These are phyloP conservation scores for Aphelinus atriplicis DNA, from an alignment of 1,140 invertebrate genomes.

Conservation along the genomic window DNA sequence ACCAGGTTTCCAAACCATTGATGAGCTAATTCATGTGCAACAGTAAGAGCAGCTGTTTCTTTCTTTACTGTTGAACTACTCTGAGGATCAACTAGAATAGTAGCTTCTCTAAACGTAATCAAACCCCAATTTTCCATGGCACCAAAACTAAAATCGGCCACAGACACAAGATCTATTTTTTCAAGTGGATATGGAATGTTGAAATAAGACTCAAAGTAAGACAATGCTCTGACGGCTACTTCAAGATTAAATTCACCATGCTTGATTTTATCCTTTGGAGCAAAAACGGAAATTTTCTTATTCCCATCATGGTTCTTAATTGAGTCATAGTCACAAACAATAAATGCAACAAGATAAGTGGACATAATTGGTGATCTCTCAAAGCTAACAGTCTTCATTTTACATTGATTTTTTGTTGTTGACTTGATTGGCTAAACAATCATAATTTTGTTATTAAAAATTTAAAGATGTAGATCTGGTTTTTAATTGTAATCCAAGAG, in stretches of 20 bases:
- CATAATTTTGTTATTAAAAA: slow-evolving; percentile 13
- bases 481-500: background rate
- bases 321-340: slow-evolving; percentile 94
- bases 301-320: slow-evolving; percentile 84
- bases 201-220: slow-evolving; percentile 95
- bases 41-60: slow-evolving; percentile 87
- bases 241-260: slow-evolving; percentile 92
- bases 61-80: slow-evolving; percentile 85
- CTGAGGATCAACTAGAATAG: slow-evolving; percentile 80
- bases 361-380: slow-evolving; percentile 94
- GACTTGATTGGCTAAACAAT: slow-evolving; percentile 95
- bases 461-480: background rate
- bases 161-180: slow-evolving; percentile 95
- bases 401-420: slow-evolving; percentile 93
- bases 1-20: slow-evolving; percentile 80
- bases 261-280: slow-evolving; percentile 89
- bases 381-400: slow-evolving; percentile 77
- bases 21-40: slow-evolving; percentile 86
- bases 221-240: slow-evolving; percentile 85
- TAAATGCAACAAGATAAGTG: slow-evolving; percentile 92
- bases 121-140: slow-evolving; percentile 98
- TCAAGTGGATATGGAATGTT: slow-evolving; percentile 94
- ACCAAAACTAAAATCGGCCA: slow-evolving; percentile 90
- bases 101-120: slow-evolving; percentile 84
- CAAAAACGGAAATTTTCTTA: slow-evolving; percentile 92